Evolutionary conservation across 2,797 vertebrate species (phyloP), one percentile per base, ranked within the genome.

Genomic region (Myiotriccus ornatus): DNA sequence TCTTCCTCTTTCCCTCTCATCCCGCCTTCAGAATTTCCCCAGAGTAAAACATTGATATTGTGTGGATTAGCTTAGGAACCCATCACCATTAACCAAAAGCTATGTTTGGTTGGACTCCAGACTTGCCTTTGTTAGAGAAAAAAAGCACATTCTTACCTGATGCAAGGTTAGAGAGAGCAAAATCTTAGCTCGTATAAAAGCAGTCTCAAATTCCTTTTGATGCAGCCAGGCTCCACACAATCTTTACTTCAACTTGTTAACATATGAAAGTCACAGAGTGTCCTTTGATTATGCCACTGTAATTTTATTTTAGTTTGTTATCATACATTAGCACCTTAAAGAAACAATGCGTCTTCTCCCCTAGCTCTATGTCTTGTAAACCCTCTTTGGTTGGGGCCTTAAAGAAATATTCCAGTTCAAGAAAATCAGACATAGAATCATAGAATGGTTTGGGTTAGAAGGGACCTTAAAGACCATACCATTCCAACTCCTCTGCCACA

Each of bases 291-390:
- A 93, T 23, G 41, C 14, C 22, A 24, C 27, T 70, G n/a, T 43
- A 52, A 53, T 67, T 89, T 84, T 34, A 81, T 75, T 81, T 93
- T 79, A n/a, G 50, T 68, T 86, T 21, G 11, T 86, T 82, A 85
- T 32, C 43, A 73, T 37, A 47, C 21, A n/a, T n/a, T 65, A 78
- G 43, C 60, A 47, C 34, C 28, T 90, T 39, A 44, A 87, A 85
- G 57, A 41, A 85, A 81, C 21, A 83, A 89, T 9, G 9, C 28
- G 32, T 27, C n/a, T 37, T 34, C 25, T 77, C 8, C 62, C 14
- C 4, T 28, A 50, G 10, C 25, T 70, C 41, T n/a, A 24, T 43
- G 39, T n/a, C 21, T 49, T 71, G 24, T 46, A 84, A 92, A 81
- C 5, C 12, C 7, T 78, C 57, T 44, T 86, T 55, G 68, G 28